These are phyloP conservation scores for Rhogogaster chlorosoma DNA, from an alignment of 2,888 invertebrate genomes.

Conservation along the genomic window DNA sequence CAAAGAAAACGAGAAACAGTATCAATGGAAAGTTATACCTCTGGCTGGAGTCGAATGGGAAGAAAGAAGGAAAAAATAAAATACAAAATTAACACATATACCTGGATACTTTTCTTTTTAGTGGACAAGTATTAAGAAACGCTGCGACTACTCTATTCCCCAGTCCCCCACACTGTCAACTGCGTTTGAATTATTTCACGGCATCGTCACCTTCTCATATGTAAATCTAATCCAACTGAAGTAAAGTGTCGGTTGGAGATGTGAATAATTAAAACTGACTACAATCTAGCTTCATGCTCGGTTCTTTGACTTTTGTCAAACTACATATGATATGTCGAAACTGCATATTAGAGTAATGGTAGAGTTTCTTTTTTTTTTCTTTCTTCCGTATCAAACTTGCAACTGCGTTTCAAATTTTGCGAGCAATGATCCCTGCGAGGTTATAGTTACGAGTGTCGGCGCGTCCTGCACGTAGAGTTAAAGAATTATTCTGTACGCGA, in stretches of 20 bases:
- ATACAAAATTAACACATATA: background rate
- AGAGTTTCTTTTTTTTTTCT: background rate
- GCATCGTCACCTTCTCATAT: slow-evolving; percentile 8
- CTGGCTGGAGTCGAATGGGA: background rate
- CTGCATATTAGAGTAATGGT: background rate
- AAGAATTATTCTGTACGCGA: background rate
- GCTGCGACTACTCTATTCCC: background rate
- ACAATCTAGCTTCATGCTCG: background rate
- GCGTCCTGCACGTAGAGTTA: background rate
- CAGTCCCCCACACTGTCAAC: background rate
- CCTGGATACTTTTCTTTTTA: background rate
- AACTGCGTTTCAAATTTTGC: background rate
- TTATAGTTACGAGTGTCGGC: background rate
- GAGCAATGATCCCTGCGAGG: slow-evolving; percentile 6
- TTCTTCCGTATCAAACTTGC: background rate
- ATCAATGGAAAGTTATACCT: slow-evolving; percentile 9
- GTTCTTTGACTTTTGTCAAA: background rate
- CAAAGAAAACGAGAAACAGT: background rate
- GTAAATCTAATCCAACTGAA: background rate
- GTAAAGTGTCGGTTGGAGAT: background rate
- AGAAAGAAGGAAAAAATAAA: background rate
- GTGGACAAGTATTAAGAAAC: slow-evolving; percentile 12
- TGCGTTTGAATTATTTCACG: slow-evolving; percentile 4
- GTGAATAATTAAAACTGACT: background rate
- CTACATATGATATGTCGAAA: background rate